These are phyloP conservation scores for Acleris holmiana DNA, from an alignment of 2,888 invertebrate genomes.

Conservation along the genomic window DNA sequence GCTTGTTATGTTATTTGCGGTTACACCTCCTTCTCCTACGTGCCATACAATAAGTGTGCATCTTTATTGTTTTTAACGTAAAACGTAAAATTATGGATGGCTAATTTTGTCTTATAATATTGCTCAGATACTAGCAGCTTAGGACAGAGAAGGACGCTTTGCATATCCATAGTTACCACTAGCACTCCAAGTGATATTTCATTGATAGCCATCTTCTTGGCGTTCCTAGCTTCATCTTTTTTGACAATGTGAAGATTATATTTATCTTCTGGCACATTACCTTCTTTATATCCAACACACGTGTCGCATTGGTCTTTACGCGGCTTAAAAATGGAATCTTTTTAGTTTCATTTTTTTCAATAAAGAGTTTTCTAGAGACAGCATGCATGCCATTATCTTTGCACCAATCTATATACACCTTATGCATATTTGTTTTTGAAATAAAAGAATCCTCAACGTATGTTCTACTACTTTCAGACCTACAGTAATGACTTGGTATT, in stretches of 20 bases:
- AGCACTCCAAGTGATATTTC: not conserved
- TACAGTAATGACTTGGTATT: constrained; percentile 3
- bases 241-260: not conserved
- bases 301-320: constrained; percentile 1
- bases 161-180: constrained; percentile 1
- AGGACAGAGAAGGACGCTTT: not conserved
- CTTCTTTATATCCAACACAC: not conserved
- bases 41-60: not conserved
- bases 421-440: not conserved
- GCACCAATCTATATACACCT: not conserved
- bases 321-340: not conserved
- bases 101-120: not conserved
- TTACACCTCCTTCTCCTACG: constrained; percentile 1
- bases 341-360: not conserved
- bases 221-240: not conserved
- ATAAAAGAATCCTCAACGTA: constrained; percentile 3
- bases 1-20: not conserved
- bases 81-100: not conserved
- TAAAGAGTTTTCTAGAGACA: not conserved
- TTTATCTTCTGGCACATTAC: not conserved
- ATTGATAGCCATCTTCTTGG: not conserved
- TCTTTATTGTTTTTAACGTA: not conserved
- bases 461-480: not conserved
- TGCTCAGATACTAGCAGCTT: constrained; percentile 1
- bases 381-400: not conserved